phyloP scores from a whole-genome alignment of 2,888 invertebrate species.

The Trissonchulus latispiculum region DNA sequence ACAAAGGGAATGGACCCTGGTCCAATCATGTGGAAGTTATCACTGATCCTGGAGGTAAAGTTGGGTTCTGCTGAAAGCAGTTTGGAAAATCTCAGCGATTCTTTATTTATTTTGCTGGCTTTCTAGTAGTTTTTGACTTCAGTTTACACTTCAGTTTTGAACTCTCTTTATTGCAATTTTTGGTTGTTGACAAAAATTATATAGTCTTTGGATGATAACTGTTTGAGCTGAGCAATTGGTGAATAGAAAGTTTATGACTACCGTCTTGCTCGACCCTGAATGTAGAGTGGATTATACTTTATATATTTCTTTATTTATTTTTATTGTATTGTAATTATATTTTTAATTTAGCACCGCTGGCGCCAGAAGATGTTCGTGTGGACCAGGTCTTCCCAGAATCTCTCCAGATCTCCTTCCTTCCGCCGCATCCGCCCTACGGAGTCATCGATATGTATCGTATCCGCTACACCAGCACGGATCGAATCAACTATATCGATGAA shows the following conservation, averaged over 20 bases:
- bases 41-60: conserved; percentile 34
- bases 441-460: conserved; percentile 40
- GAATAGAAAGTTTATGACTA: too few relatives aligned
- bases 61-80: too few relatives aligned
- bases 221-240: too few relatives aligned
- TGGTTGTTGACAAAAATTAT: too few relatives aligned
- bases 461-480: conserved; percentile 33
- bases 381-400: conserved; percentile 38
- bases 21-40: conserved; percentile 37
- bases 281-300: too few relatives aligned
- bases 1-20: conserved; percentile 40
- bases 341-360: conserved; percentile 29
- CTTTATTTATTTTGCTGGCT: too few relatives aligned
- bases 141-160: too few relatives aligned
- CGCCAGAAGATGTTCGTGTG: conserved; percentile 38
- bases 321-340: not conserved
- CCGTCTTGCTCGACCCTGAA: too few relatives aligned
- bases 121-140: too few relatives aligned
- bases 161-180: too few relatives aligned
- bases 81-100: too few relatives aligned
- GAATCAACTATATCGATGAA: conserved; percentile 21
- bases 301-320: not conserved
- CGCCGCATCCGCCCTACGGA: conserved; percentile 42
- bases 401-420: conserved; percentile 40
- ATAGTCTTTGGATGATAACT: too few relatives aligned